Conservation (phyloP, 2,113 vertebrate genomes). For the Corvus cornix region DNA sequence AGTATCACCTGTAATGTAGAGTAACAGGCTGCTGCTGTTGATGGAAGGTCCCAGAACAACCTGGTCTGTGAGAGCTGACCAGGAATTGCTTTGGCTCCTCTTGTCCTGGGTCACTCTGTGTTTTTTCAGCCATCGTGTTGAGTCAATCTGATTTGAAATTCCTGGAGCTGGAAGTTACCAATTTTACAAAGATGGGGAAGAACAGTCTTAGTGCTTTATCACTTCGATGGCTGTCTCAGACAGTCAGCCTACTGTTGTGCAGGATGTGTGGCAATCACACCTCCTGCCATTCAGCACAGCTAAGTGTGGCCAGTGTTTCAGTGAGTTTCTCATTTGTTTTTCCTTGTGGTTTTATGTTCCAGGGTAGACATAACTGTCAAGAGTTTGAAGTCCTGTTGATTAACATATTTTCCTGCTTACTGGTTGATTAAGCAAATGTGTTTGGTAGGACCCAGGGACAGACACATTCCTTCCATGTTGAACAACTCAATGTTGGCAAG, state of each 20-base stretch:
- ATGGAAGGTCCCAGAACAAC: not conserved
- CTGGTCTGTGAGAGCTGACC: not conserved
- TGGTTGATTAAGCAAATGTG: not conserved
- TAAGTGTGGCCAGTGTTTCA: not conserved
- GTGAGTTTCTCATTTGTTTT: not conserved
- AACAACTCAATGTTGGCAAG: rapidly evolving
- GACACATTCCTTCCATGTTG: not conserved
- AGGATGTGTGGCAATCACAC: not conserved
- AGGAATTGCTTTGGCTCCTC: not conserved
- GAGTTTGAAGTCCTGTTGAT: not conserved
- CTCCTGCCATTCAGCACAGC: not conserved
- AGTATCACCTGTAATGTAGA: not conserved
- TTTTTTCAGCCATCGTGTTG: not conserved
- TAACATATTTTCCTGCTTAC: not conserved
- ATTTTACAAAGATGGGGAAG: not conserved
- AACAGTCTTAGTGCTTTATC: not conserved
- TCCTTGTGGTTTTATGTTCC: not conserved
- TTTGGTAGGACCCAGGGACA: not conserved
- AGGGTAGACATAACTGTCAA: not conserved
- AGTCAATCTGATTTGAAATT: not conserved
- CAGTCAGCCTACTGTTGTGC: not conserved
- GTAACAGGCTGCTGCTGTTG: not conserved
- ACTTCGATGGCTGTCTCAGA: not conserved
- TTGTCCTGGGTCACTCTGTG: not conserved
- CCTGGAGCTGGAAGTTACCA: not conserved